Conservation (phyloP, 2,888 invertebrate species). For the Villa cingulata region DNA sequence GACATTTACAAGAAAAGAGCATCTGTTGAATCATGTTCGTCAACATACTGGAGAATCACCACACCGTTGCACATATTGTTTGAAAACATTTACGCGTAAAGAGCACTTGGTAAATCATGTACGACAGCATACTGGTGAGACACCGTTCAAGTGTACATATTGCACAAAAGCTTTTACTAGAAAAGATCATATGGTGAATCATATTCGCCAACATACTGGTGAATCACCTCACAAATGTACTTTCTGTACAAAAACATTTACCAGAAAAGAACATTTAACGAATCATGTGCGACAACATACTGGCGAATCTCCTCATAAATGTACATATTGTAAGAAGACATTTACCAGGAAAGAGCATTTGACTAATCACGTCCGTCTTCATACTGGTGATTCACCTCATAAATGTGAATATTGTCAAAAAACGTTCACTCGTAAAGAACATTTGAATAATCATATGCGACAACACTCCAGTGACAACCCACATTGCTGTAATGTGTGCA, state of each 20-base stretch:
- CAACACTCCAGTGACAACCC: constrained; percentile 82
- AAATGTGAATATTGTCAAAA: constrained; percentile 76
- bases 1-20: constrained; percentile 75
- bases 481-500: constrained; percentile 71
- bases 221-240: constrained; percentile 78
- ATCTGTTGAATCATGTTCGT: constrained; percentile 73
- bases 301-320: constrained; percentile 56
- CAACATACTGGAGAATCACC: constrained; percentile 72
- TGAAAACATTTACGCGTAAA: constrained; percentile 77
- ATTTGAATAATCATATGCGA: constrained; percentile 71
- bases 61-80: constrained; percentile 71
- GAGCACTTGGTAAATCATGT: constrained; percentile 78
- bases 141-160: constrained; percentile 68
- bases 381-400: constrained; percentile 71
- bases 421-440: constrained; percentile 74
- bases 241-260: constrained; percentile 68
- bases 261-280: constrained; percentile 71
- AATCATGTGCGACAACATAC: constrained; percentile 72
- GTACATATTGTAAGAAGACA: constrained; percentile 36
- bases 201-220: constrained; percentile 66
- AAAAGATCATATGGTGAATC: constrained; percentile 61
- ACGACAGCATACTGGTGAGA: constrained; percentile 72
- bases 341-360: constrained; percentile 78
- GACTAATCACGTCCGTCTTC: constrained; percentile 71
- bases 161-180: constrained; percentile 76